Base-by-base conservation (phyloP, 2,888 invertebrate species). In the Protonemura montana region DNA sequence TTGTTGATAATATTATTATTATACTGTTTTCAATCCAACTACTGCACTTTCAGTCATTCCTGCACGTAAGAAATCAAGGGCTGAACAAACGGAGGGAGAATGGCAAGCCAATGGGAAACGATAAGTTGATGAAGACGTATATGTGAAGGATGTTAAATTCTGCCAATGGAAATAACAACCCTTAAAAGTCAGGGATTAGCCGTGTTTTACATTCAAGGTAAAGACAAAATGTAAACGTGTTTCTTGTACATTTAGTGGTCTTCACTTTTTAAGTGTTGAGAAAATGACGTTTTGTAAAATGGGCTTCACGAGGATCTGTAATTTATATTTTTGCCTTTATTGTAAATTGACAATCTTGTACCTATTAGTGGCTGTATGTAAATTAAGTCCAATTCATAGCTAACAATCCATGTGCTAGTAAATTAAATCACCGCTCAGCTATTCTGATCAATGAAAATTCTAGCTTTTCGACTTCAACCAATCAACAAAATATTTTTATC, bases 1-100 rank as follows among this genome's bases (percentile, higher is more conserved):
- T 59, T 59, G 59, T 59, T 59, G 59, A 59, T 59, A 59, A 59
- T 59, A 59, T 59, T 59, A 59, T 59, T 21, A 59, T 59, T 59
- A 59, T 59, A 21, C 78, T 26, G 78, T 78, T 78, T 78, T 78
- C 78, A 78, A 78, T 78, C 78, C 25, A 78, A 78, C 78, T 78
- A 78, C 78, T 78, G 78, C 78, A 78, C 78, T 78, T 26, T n/a
- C 16, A 78, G n/a, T 26, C 78, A 78, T 78, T 27, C 78, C 78
- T 78, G 26, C 78, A 78, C 78, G 78, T 78, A 78, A 26, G 16
- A 59, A 59, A 59, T 59, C 59, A 59, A 59, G 59, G 59, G 59
- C 59, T 59, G 59, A 59, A 59, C 59, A 59, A 59, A 59, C 59
- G 1, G 59, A 21, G 16, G 21, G 16, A 21, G 21, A 59, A 59